These are phyloP conservation scores for Lathamus discolor DNA, from an alignment of 2,113 vertebrate genomes.

Conservation along the genomic window DNA sequence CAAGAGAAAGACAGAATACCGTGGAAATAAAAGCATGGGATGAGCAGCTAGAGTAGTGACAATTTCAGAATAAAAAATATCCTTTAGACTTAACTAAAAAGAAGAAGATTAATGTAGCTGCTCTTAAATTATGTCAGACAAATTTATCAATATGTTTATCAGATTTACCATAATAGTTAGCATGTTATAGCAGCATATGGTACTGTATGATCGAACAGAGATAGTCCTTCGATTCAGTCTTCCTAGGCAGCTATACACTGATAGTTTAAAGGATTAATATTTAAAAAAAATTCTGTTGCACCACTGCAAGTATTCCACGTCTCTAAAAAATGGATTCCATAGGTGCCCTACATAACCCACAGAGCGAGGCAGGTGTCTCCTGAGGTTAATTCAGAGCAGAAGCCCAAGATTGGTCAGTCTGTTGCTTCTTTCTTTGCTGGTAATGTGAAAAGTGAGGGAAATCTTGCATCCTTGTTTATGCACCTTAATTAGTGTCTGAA, in stretches of 20 bases:
- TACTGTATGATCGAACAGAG: not conserved
- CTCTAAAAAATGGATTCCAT: not conserved
- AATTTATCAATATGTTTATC: not conserved
- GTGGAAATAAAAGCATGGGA: not conserved
- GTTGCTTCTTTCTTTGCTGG: not conserved
- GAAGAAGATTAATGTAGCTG: not conserved
- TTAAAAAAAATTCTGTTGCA: not conserved
- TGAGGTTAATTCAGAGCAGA: not conserved
- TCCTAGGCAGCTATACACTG: not conserved
- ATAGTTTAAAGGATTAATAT: not conserved
- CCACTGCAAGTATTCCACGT: not conserved
- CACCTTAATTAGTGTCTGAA: not conserved
- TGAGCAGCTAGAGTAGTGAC: not conserved
- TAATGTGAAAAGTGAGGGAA: not conserved
- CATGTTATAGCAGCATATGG: accelerated
- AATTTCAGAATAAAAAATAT: not conserved
- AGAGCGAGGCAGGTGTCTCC: not conserved
- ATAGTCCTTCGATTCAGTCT: not conserved
- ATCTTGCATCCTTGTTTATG: not conserved
- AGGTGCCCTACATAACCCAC: not conserved
- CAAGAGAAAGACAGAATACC: not conserved
- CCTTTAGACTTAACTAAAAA: not conserved
- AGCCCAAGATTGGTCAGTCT: not conserved
- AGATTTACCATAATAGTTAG: not conserved
- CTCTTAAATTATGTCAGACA: not conserved